Evolutionary conservation across 2,888 invertebrate species (phyloP), one percentile per base, ranked within the genome.

Genomic region (Drosophila vallismaia): DNA sequence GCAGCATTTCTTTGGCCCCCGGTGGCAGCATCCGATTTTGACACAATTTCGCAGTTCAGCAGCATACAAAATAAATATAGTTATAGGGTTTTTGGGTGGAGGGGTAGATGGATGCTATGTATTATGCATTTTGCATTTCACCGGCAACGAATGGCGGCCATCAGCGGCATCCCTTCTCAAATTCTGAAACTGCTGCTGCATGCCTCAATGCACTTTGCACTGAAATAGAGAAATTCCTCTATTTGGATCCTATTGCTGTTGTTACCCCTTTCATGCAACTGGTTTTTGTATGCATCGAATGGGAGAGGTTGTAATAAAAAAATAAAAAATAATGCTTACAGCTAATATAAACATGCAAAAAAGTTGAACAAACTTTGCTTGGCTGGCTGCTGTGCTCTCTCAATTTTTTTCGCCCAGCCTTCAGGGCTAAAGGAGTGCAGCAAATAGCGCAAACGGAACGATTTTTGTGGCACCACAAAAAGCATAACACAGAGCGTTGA

Each of bases 181-280:
- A 42, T 14, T 19, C 53, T 38, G 51, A 63, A 64, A 63, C 42
- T 66, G 29, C 78, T 72, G 72, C 72, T 57, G 67, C 58, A 76
- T 73, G 86, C 80, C 77, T 75, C 70, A 86, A 79, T 81, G 83
- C 80, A 86, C 86, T 83, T 85, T 83, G 49, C 80, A 51, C 82
- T 56, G 59, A 50, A 71, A 82, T 64, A 60, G 67, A 72, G 63
- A 70, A 74, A 79, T 64, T 62, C 73, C 58, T 71, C 67, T 79
- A 70, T 77, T 86, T 69, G 74, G 31, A 38, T 80, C 62, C 52
- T 66, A 46, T 64, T 51, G 58, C 19, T 59, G 58, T 57, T 59
- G 53, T 58, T 73, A 63, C 69, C 75, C 54, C 51, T 66, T 86
- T 73, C 49, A 66, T 78, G 87, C 87, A 86, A 86, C 81, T 84